A percentile compares a stretch with the other conserved stretches of the same genome.
Conservation (phyloP, 2,113 vertebrate species). For the Barnardius zonarius region DNA sequence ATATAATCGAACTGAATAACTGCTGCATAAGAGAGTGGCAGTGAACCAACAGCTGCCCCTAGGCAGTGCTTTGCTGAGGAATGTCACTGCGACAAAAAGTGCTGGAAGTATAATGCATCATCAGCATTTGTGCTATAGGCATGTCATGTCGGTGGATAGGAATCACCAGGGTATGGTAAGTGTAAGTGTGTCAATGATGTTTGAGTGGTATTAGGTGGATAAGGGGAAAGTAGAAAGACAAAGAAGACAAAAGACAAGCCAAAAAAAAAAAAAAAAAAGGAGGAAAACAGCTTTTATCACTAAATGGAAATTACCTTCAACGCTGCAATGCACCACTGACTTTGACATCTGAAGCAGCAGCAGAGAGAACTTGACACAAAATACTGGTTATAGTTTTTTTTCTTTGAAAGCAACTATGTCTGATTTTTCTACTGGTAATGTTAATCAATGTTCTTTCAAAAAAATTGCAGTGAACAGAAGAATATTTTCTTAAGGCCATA, state of each 20-base stretch:
- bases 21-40: constrained; percentile 46
- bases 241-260: constrained; percentile 59
- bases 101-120: constrained; percentile 48
- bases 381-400: constrained; percentile 59
- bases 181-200: constrained; percentile 62
- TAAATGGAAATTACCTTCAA: constrained; percentile 78
- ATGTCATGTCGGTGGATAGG: constrained; percentile 53
- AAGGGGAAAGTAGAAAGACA: constrained; percentile 57
- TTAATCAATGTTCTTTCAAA: constrained; percentile 52
- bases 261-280: constrained; percentile 63
- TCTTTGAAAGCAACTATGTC: constrained; percentile 51
- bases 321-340: constrained; percentile 77
- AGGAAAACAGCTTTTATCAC: constrained; percentile 70
- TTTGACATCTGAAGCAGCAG: constrained; percentile 74
- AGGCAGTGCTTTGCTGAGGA: constrained; percentile 47
- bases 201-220: constrained; percentile 66
- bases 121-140: constrained; percentile 43
- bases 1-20: constrained; percentile 68
- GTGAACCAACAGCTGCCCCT: constrained; percentile 28
- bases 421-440: constrained; percentile 66
- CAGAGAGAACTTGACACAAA: constrained; percentile 65
- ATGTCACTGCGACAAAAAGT: constrained; percentile 63
- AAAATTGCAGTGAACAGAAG: constrained; percentile 20
- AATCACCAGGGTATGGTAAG: constrained; percentile 63
- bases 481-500: constrained; percentile 42